phyloP scores from a whole-genome alignment of 2,113 vertebrate genomes.

The Phyllostomus discolor region DNA sequence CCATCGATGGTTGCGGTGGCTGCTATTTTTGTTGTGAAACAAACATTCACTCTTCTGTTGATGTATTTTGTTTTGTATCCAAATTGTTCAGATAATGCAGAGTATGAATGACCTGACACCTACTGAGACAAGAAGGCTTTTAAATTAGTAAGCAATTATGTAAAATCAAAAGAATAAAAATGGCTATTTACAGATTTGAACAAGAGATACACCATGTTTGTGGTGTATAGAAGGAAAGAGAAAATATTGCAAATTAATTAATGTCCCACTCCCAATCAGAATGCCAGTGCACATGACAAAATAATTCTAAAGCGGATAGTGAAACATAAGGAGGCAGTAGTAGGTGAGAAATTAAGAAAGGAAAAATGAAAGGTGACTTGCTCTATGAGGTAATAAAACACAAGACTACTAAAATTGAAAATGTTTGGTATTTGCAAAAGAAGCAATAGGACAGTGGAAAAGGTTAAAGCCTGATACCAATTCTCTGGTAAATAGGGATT shows the following conservation, averaged over 20 bases:
- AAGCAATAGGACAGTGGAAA: neutral
- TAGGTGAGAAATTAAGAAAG: neutral
- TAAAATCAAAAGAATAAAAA: slow-evolving; percentile 21
- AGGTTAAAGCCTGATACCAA: neutral
- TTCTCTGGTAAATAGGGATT: neutral
- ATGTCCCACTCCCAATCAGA: neutral
- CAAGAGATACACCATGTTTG: neutral
- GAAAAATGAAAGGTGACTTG: neutral
- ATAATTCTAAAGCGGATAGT: neutral
- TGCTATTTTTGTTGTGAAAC: neutral
- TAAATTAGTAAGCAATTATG: neutral
- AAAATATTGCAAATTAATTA: neutral
- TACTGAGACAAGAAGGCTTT: neutral
- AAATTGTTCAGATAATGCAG: neutral
- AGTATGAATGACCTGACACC: neutral
- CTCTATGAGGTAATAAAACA: neutral
- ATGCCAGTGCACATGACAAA: neutral
- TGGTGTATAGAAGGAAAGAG: neutral
- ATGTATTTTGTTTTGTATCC: neutral
- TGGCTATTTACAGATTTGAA: neutral
- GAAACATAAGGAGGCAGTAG: neutral
- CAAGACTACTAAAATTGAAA: neutral
- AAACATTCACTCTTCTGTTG: neutral
- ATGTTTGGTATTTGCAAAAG: neutral
- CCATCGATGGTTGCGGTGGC: neutral